These are phyloP conservation scores for Anaspis maculata DNA, from an alignment of 2,888 invertebrate genomes.

Conservation along the genomic window DNA sequence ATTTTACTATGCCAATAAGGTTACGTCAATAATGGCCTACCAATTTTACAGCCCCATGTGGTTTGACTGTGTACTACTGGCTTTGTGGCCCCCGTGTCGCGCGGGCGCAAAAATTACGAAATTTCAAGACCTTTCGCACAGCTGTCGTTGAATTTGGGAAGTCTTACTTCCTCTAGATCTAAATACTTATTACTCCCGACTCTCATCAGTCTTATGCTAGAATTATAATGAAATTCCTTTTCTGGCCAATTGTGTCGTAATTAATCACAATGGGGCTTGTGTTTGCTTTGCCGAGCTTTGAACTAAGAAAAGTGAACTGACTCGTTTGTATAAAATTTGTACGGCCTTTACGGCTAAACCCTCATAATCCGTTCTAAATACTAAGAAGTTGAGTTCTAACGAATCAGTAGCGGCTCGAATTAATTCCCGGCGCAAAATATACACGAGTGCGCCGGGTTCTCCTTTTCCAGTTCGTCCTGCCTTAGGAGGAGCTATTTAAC, in stretches of 20 bases:
- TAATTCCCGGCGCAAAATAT: conserved; percentile 11
- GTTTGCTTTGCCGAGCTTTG: conserved; percentile 25
- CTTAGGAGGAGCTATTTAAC: too few species aligned
- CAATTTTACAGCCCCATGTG: too few species aligned
- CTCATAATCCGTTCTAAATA: conserved; percentile 27
- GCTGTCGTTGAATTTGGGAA: too few species aligned
- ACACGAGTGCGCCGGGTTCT: neutral
- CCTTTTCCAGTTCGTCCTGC: conserved; percentile 6
- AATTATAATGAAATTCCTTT: conserved; percentile 15
- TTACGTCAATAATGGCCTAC: conserved; percentile 7
- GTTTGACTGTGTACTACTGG: too few species aligned
- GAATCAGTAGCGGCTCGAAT: conserved; percentile 15
- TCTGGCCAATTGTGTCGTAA: conserved; percentile 15
- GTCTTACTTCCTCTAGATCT: too few species aligned
- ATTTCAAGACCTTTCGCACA: too few species aligned
- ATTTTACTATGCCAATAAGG: conserved; percentile 8
- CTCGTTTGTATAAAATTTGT: conserved; percentile 24
- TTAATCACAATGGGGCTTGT: conserved; percentile 27
- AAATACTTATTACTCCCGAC: too few species aligned
- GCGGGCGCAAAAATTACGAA: too few species aligned
- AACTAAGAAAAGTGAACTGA: conserved; percentile 25
- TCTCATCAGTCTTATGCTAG: neutral
- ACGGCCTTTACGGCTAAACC: conserved; percentile 27
- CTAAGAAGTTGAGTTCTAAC: conserved; percentile 20
- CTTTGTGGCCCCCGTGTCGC: too few species aligned